A percentile compares a stretch with the other conserved stretches of the same genome.
These are phyloP conservation scores for Saxidomus purpurata DNA, from an alignment of 1,140 invertebrate species.

Conservation along the genomic window DNA sequence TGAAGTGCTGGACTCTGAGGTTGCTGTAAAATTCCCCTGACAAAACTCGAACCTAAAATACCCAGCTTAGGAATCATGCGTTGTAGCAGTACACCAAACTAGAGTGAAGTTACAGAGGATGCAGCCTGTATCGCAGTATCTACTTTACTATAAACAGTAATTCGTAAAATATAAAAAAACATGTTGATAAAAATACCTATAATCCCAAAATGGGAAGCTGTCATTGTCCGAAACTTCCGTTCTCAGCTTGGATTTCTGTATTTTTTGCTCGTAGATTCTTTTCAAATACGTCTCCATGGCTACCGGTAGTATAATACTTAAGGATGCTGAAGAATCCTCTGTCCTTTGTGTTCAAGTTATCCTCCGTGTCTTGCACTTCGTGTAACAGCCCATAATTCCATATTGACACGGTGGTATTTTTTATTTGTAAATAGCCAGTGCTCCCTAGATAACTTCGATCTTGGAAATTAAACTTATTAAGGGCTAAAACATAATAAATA, in stretches of 20 bases:
- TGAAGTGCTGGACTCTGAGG: no score
- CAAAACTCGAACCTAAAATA: no score
- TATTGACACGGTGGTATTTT: background rate
- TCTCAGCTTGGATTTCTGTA: background rate
- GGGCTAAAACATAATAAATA: no score
- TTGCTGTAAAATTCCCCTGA: no score
- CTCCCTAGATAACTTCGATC: background rate
- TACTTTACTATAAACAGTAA: no score
- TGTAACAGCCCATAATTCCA: background rate
- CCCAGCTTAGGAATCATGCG: no score
- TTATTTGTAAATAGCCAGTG: background rate
- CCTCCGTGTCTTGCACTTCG: background rate
- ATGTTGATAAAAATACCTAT: slow-evolving; percentile 22
- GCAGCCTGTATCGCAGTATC: no score
- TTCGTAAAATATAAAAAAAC: no score
- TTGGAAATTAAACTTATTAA: background rate
- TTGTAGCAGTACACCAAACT: no score
- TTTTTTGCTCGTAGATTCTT: slow-evolving; percentile 38
- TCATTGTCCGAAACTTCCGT: background rate
- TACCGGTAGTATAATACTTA: background rate
- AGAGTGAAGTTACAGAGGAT: no score
- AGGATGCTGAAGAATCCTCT: background rate
- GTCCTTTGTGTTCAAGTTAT: background rate
- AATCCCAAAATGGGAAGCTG: slow-evolving; percentile 64
- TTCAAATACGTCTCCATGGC: slow-evolving; percentile 53